A percentile compares a stretch with the other conserved stretches of the same genome.
These are phyloP conservation scores for Engraulis encrasicolus DNA, from an alignment of 2,113 vertebrate species.

Conservation along the genomic window DNA sequence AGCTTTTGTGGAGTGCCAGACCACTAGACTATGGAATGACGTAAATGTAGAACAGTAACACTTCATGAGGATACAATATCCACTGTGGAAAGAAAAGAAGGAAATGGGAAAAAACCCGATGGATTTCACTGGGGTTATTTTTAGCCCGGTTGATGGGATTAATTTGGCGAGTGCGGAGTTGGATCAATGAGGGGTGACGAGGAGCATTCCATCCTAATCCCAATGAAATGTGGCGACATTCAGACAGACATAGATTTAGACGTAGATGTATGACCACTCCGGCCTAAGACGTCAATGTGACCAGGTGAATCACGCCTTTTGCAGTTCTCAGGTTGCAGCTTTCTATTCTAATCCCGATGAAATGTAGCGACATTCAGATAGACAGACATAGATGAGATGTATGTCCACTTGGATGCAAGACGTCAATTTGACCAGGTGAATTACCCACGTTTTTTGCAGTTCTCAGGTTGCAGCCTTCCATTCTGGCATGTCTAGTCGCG, in stretches of 20 bases:
- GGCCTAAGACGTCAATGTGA: not conserved
- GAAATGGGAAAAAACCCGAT: too few relatives aligned
- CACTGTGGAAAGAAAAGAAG: not conserved
- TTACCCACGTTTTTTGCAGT: not conserved
- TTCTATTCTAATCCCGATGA: not conserved
- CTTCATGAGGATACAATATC: not conserved
- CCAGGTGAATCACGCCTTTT: not conserved
- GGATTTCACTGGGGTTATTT: not conserved
- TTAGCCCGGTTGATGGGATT: not conserved
- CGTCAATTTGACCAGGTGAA: not conserved
- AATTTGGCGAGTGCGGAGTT: not conserved
- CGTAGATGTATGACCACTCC: not conserved
- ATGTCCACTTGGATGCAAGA: not conserved
- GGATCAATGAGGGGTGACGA: not conserved
- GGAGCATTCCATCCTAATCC: not conserved
- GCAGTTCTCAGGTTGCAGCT: not conserved
- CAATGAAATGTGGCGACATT: not conserved
- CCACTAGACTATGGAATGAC: slow-evolving; percentile 34
- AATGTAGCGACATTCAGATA: not conserved
- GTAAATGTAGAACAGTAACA: not conserved
- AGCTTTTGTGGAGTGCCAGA: slow-evolving; percentile 41
- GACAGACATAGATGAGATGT: too few relatives aligned
- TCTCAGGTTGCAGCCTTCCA: not conserved
- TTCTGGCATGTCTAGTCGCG: too few relatives aligned
- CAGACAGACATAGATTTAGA: too few relatives aligned